A percentile compares a stretch with the other conserved stretches of the same genome.
Evolutionary conservation across 2,113 vertebrate genomes (phyloP).

Genomic region (Salvelinus alpinus): DNA sequence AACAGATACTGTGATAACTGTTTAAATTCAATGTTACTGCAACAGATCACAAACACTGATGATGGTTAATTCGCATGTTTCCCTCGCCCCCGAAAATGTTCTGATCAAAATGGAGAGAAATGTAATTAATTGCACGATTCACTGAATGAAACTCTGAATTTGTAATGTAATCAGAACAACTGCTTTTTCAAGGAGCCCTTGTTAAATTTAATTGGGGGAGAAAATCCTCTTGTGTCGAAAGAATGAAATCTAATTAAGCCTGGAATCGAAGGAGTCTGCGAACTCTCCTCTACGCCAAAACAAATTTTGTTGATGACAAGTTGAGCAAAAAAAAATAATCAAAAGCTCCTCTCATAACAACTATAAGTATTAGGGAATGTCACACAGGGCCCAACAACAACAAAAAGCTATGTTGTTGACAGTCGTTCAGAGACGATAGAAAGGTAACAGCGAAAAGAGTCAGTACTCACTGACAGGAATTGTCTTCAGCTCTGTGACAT

Average conservation of each 20-base stretch:
- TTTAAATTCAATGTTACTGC: constrained; percentile 52
- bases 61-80: constrained; percentile 61
- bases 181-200: constrained; percentile 74
- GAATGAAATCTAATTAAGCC: constrained; percentile 74
- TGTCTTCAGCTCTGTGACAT: constrained; percentile 87
- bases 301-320: not conserved
- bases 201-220: constrained; percentile 72
- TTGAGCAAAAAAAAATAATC: not conserved
- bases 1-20: constrained; percentile 37
- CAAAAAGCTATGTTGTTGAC: not conserved
- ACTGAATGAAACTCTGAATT: constrained; percentile 72
- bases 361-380: not conserved
- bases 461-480: constrained; percentile 82
- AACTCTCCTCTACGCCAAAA: constrained; percentile 40
- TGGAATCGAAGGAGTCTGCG: constrained; percentile 64
- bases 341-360: not conserved
- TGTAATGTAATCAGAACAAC: constrained; percentile 78
- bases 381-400: not conserved
- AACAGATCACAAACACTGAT: constrained; percentile 60
- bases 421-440: not conserved
- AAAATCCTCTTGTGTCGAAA: constrained; percentile 64
- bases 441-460: not conserved
- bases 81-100: constrained; percentile 56
- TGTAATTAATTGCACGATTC: constrained; percentile 76
- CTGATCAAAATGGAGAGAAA: constrained; percentile 69